These are phyloP conservation scores for Fopius arisanus DNA, from an alignment of 1,140 invertebrate species.

Conservation along the genomic window DNA sequence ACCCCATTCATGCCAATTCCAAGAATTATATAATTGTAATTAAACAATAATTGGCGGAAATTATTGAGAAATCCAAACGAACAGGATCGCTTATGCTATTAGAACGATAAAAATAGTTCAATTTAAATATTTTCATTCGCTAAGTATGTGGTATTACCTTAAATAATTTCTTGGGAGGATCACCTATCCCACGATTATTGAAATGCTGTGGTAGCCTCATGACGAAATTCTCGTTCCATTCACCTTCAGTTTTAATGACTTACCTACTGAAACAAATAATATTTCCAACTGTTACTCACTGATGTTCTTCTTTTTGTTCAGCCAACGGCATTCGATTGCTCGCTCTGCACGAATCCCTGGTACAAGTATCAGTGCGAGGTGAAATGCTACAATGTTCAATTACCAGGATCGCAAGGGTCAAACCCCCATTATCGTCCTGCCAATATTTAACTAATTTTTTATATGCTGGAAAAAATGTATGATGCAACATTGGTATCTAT, in stretches of 20 bases:
- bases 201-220: background rate
- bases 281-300: background rate
- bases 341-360: constrained; percentile 42
- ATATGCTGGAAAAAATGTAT: background rate
- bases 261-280: constrained; percentile 1
- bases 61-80: background rate
- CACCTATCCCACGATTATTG: constrained; percentile 8
- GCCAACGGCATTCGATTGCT: constrained; percentile 42
- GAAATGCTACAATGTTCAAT: constrained; percentile 32
- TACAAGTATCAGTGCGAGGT: constrained; percentile 37
- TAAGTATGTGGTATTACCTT: background rate
- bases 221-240: background rate
- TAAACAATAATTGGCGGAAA: background rate
- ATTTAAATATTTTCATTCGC: background rate
- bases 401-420: background rate
- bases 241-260: background rate
- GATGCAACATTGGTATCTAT: background rate
- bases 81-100: background rate
- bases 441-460: background rate
- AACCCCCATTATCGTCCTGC: background rate
- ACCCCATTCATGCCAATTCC: background rate
- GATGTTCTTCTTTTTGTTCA: constrained; percentile 12
- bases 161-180: background rate
- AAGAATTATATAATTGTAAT: background rate
- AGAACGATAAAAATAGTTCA: background rate